Conservation (phyloP, 2,888 invertebrate species). For the Sarcophaga variegata region DNA sequence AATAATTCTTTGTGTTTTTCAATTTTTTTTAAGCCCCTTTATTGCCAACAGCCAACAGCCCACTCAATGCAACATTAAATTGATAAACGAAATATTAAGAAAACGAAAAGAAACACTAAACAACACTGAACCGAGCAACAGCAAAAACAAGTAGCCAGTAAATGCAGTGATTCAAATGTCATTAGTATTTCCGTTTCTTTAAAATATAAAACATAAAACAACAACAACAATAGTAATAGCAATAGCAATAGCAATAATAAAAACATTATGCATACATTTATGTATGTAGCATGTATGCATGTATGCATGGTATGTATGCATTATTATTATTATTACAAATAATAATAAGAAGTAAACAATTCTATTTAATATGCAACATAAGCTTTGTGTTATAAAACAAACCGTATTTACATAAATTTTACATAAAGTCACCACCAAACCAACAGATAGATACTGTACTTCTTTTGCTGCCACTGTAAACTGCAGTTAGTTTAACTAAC, state of each 20-base stretch:
- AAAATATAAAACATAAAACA: neutral
- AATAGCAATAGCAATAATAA: conserved; percentile 48
- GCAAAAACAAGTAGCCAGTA: conserved; percentile 42
- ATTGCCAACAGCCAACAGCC: conserved; percentile 30
- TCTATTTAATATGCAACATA: conserved; percentile 70
- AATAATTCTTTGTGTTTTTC: neutral
- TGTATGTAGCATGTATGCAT: conserved; percentile 23
- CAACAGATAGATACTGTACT: conserved; percentile 14
- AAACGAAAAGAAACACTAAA: conserved; percentile 1
- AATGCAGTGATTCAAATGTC: conserved; percentile 67
- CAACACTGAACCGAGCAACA: neutral
- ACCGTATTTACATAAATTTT: conserved; percentile 67
- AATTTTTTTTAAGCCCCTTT: conserved; percentile 30
- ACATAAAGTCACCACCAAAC: conserved; percentile 51
- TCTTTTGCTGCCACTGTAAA: conserved; percentile 1
- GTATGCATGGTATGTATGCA: conserved; percentile 28
- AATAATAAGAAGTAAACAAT: conserved; percentile 17
- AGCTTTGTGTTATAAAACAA: conserved; percentile 69
- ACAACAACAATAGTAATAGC: conserved; percentile 17
- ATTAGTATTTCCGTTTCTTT: conserved; percentile 67
- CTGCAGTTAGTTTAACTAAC: conserved; percentile 6
- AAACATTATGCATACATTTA: conserved; percentile 1
- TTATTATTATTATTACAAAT: conserved; percentile 42
- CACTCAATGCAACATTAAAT: conserved; percentile 48
- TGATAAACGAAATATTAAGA: conserved; percentile 29